Percentiles rank a stretch among this genome's conserved stretches.
phyloP scores from a whole-genome alignment of 2,797 vertebrate species.

The Schizopygopsis pylzovi region DNA sequence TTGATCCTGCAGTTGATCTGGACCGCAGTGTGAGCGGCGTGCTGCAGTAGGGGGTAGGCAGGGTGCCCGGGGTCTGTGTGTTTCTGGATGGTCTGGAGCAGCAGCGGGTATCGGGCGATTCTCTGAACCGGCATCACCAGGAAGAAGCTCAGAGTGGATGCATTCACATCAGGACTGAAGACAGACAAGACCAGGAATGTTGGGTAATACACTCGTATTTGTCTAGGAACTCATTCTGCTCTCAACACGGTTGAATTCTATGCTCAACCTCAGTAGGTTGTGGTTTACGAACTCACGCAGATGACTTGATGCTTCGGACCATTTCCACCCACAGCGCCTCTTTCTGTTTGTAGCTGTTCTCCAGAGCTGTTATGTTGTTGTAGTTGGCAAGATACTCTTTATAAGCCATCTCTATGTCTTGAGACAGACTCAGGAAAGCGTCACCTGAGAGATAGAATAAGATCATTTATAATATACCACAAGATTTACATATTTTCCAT shows the following conservation, averaged over 20 bases:
- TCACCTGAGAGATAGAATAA: conserved; percentile 74
- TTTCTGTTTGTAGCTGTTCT: conserved; percentile 86
- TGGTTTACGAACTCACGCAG: conserved; percentile 80
- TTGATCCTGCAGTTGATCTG: conserved; percentile 92
- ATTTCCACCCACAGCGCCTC: conserved; percentile 84
- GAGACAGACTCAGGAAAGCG: conserved; percentile 87
- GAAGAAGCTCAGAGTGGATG: conserved; percentile 90
- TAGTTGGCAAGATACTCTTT: conserved; percentile 90
- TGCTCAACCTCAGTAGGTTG: not conserved
- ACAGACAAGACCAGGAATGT: not conserved
- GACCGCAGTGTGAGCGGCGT: conserved; percentile 77
- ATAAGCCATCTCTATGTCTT: conserved; percentile 88
- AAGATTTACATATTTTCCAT: not conserved
- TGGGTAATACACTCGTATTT: not conserved
- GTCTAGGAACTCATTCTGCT: not conserved
- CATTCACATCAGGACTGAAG: conserved; percentile 85
- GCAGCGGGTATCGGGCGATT: conserved; percentile 91
- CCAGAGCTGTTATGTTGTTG: conserved; percentile 79
- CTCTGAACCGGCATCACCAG: conserved; percentile 95
- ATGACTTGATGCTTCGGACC: conserved; percentile 76
- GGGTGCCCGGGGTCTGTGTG: conserved; percentile 78
- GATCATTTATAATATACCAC: not conserved
- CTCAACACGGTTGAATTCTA: too few species aligned
- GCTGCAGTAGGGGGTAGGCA: conserved; percentile 77
- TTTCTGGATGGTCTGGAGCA: conserved; percentile 92